Evolutionary conservation across 2,113 vertebrate species (phyloP), one percentile per base, ranked within the genome.

Genomic region (Theristicus caerulescens): DNA sequence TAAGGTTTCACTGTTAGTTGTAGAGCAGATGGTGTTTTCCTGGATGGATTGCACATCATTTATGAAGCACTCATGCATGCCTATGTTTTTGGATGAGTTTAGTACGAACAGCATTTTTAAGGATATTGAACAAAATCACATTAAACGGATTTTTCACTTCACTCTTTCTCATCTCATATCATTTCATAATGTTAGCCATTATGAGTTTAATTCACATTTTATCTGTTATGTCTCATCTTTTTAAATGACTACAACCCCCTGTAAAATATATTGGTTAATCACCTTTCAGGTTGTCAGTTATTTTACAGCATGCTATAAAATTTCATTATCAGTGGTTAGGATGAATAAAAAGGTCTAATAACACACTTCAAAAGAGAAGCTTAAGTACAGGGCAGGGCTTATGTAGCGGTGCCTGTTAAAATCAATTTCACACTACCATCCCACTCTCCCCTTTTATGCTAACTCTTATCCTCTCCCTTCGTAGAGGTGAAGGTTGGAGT

Each of bases 261-360:
- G 21, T 87, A 91, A 93, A 91, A 79, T 74, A 52, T 29, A 67
- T 66, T 61, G 47, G 36, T 87, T 82, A 91, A 86, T 93, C 52
- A 70, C 29, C 57, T 71, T 74, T 90, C 65, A 81, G 25, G 27
- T 54, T 83, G 55, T 38, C 82, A 55, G 31, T 92, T 94, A 52
- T 74, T 96, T 95, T 88, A 86, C 40, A 77, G 32, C 36, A 83
- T 44, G 71, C 22, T 78, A 36, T 86, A 88, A 89, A 91, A 85
- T 91, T 77, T 87, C 67, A 76, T 85, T 94, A 54, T 70, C 64
- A 32, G 21, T 78, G 29, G 29, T 67, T 71, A 58, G 36, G 71
- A 85, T 78, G 32, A 85, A 66, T 80, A 47, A 87, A 81, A 94
- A 88, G 57, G 10, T 77, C 32, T 91, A 64, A 70, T 29, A 90